phyloP scores from a whole-genome alignment of 2,113 vertebrate genomes.

The Fregata magnificens region DNA sequence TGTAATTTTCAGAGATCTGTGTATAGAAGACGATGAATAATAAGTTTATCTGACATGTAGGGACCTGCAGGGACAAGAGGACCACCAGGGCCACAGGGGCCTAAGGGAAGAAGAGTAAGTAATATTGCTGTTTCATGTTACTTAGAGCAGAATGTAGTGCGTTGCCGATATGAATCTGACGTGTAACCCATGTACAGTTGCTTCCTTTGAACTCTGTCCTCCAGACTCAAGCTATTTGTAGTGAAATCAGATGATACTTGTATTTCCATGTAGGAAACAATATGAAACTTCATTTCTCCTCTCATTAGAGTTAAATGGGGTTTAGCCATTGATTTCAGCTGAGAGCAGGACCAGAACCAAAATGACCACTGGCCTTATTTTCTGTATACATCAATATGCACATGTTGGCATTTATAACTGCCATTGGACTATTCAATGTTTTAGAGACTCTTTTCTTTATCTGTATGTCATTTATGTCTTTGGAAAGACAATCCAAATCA shows the following conservation, averaged over 20 bases:
- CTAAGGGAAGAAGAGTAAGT: conserved; percentile 92
- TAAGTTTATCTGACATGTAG: conserved; percentile 64
- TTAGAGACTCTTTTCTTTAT: not conserved
- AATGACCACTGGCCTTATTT: not conserved
- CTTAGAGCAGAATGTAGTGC: not conserved
- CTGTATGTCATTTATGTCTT: not conserved
- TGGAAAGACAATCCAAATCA: not conserved
- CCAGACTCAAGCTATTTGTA: not conserved
- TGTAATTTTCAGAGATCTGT: not conserved
- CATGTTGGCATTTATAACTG: not conserved
- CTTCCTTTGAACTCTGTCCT: not conserved
- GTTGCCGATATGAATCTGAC: not conserved
- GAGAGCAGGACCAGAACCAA: not conserved
- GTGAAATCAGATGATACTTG: not conserved
- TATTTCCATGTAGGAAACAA: not conserved
- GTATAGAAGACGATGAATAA: not conserved
- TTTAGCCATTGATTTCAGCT: not conserved
- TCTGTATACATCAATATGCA: not conserved
- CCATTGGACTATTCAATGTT: not conserved
- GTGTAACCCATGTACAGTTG: not conserved
- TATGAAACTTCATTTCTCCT: not conserved
- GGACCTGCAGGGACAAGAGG: conserved; percentile 86
- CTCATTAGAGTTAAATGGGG: not conserved
- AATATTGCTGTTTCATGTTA: not conserved
- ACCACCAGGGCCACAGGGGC: conserved; percentile 79